These are phyloP conservation scores for Dreissena polymorpha DNA, from an alignment of 1,140 invertebrate genomes.

Conservation along the genomic window DNA sequence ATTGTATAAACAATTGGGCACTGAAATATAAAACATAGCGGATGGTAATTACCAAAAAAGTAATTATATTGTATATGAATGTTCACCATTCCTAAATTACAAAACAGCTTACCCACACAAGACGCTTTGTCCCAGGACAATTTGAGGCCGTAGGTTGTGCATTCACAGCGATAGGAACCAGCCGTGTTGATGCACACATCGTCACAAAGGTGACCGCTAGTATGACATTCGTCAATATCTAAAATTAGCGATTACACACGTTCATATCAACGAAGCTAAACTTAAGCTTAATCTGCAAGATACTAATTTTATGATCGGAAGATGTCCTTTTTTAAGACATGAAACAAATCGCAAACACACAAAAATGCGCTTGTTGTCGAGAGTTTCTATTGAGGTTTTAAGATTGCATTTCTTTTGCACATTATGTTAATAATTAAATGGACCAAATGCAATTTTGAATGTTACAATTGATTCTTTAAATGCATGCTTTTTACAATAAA, in stretches of 20 bases:
- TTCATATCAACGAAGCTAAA: too few relatives aligned
- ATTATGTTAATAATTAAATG: background rate
- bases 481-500: too few relatives aligned
- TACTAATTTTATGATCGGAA: background rate
- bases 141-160: slow-evolving; percentile 54
- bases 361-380: background rate
- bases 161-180: slow-evolving; percentile 58
- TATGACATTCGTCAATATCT: slow-evolving; percentile 63
- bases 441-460: too few relatives aligned
- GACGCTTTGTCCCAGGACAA: slow-evolving; percentile 59
- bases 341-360: background rate
- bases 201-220: slow-evolving; percentile 46
- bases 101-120: slow-evolving; percentile 52
- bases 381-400: background rate
- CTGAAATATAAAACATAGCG: too few relatives aligned
- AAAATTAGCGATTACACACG: background rate
- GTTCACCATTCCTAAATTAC: background rate
- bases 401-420: background rate
- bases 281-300: background rate
- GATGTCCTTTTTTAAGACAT: background rate
- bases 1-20: background rate
- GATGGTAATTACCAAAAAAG: background rate
- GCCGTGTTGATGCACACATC: slow-evolving; percentile 57
- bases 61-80: slow-evolving; percentile 4
- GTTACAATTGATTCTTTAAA: too few relatives aligned